Percentiles rank a stretch among this genome's conserved stretches.
Evolutionary conservation across 1,140 invertebrate species (phyloP).

Genomic region (Brachionus manjavacas): DNA sequence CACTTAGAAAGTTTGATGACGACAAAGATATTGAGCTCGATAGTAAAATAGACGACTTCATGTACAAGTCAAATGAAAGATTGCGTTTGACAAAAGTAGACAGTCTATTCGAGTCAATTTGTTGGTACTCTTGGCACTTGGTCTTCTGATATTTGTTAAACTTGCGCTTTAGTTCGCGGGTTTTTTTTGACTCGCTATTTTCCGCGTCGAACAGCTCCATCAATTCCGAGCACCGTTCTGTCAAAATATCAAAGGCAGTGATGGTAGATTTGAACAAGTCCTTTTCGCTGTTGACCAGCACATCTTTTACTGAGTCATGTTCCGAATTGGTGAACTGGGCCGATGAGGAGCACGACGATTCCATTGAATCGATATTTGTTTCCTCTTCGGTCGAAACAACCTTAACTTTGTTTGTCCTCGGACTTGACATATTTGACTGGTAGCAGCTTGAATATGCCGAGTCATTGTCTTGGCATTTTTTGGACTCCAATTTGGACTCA

Average conservation of each 20-base stretch:
- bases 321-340: neutral
- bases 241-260: constrained; percentile 1
- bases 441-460: constrained; percentile 19
- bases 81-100: neutral
- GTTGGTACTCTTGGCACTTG: neutral
- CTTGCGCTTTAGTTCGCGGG: neutral
- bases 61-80: constrained; percentile 21
- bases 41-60: constrained; percentile 1
- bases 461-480: neutral
- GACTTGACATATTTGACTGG: constrained; percentile 9
- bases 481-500: neutral
- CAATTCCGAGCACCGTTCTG: neutral
- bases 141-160: neutral
- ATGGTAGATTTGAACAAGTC: constrained; percentile 28
- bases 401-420: neutral
- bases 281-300: neutral
- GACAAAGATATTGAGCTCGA: neutral
- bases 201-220: constrained; percentile 18
- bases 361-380: neutral
- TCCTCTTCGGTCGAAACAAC: neutral
- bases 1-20: neutral
- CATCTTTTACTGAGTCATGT: neutral
- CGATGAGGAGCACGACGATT: neutral
- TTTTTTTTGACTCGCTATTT: neutral
- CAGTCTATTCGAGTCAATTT: neutral